A percentile compares a stretch with the other conserved stretches of the same genome.
Evolutionary conservation across 2,113 vertebrate genomes (phyloP).

Genomic region (Cephalophus harveyi): DNA sequence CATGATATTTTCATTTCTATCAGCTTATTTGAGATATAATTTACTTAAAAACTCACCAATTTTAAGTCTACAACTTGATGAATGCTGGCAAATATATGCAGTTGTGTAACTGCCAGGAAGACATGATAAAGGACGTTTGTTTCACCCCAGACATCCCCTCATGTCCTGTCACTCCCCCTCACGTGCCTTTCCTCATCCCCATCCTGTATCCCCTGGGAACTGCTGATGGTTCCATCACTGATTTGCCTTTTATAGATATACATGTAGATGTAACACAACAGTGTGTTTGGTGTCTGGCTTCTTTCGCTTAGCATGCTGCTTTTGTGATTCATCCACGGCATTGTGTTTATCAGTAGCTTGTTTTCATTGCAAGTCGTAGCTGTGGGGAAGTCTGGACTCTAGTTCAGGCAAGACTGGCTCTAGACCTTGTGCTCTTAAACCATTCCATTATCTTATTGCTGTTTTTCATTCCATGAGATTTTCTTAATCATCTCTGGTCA

Average conservation of each 20-base stretch:
- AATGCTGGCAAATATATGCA: background rate
- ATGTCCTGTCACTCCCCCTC: fast-evolving
- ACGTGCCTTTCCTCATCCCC: background rate
- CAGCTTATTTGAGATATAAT: background rate
- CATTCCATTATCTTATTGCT: background rate
- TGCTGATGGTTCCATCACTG: background rate
- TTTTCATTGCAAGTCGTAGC: background rate
- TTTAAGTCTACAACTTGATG: background rate
- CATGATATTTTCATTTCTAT: background rate
- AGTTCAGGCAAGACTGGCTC: background rate
- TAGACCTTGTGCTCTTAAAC: background rate
- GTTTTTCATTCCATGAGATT: background rate
- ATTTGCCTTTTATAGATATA: background rate
- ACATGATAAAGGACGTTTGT: background rate
- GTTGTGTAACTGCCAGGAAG: background rate
- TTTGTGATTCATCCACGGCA: background rate
- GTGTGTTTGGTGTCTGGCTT: background rate
- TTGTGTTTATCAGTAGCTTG: background rate
- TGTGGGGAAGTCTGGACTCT: background rate
- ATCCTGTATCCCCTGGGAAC: background rate
- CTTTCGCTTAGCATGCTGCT: background rate
- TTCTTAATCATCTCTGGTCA: background rate
- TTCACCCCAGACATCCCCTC: background rate
- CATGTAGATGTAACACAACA: background rate
- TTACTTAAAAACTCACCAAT: background rate